Evolutionary conservation across 1,140 invertebrate species (phyloP), one percentile per base, ranked within the genome.

Genomic region (Drosophila bipectinata): DNA sequence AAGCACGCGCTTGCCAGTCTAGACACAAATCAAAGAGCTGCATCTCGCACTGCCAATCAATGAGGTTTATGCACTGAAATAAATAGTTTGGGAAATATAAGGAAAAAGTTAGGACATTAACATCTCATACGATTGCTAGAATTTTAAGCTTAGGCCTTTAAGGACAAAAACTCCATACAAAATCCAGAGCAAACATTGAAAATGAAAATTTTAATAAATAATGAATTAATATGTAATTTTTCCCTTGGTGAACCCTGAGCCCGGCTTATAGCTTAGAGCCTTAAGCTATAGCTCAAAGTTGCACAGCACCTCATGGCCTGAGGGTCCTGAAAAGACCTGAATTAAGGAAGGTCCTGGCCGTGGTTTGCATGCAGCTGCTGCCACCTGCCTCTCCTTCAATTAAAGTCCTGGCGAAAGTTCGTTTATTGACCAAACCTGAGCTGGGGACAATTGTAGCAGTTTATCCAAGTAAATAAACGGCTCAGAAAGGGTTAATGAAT

Each of bases 11-110:
- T 73, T 45, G 24, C 30, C 3, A 58, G 80, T 84, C 80, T 84
- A 85, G 80, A 84, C 80, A 61, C 52, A 72, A 85, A 85, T 85
- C 81, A 84, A 84, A 84, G 81, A 67, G 60, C 72, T 85, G 64
- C 77, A 45, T 66, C 72, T 47, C 55, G 34, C 69, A 57, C 53
- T 60, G 45, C 47, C 72, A 79, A 81, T 81, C 78, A 81, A 67
- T 69, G 61, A 21, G 61, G 30, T 39, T 45, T 14, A 8, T 10
- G 2, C 44, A 47, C 44, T 24, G 8, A 12, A 21, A 47, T 8
- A 47, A 47, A 47, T 9, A 9, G 10, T 4, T 10, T 7, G 26
- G 6, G 4, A 28, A 28, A 5, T 6, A 28, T 28, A 10, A 32
- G 32, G 8, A 32, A 9, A 28, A 6, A 28, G 26, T 32, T 32